Evolutionary conservation across 2,797 vertebrate species (phyloP), one percentile per base, ranked within the genome.

Genomic region (Fratercula arctica): DNA sequence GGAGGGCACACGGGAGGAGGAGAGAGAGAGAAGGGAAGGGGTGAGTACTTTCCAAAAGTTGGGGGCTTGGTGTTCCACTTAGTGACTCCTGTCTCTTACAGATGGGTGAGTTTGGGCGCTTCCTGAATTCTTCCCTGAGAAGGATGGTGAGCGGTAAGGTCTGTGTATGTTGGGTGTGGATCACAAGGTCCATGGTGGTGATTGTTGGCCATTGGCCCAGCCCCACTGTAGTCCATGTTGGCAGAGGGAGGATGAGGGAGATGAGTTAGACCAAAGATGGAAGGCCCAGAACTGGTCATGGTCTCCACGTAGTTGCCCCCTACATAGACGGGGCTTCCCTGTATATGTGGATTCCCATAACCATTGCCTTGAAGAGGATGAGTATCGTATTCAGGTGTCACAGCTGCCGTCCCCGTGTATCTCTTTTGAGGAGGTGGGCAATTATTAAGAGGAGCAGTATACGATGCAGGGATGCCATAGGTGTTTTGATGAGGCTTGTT

Each of bases 81-180:
- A 97, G 97, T 96, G 96, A 94, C 89, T 95, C 87, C 96, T 96
- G 97, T 97, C 95, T 97, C 98, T 98, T 99, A 99, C 99, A 99
- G 98, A 98, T 99, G 99, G 95, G 99, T 99, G 97, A 99, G 98
- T 98, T 99, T 99, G 97, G 99, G 99, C 87, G 99, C 99, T 99
- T 99, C 99, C 98, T 99, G 99, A 99, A 99, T 99, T 99, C 99
- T 99, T 99, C 99, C 99, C 99, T 99, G 99, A 99, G 99, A 98
- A 98, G 97, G 99, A 98, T 99, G 99, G 97, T 99, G 99, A 98
- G 99, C 96, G 19, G 99, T 99, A 98, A 99, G 98, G 98, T 99
- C 99, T 98, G 99, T 99, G 97, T 99, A 99, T 78, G 99, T 99
- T 86, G 99, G 98, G 96, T 99, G 99, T 2, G 99, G 98, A 96